These are phyloP conservation scores for Sebastes flavidus DNA, from an alignment of 2,797 vertebrate genomes.

Conservation along the genomic window DNA sequence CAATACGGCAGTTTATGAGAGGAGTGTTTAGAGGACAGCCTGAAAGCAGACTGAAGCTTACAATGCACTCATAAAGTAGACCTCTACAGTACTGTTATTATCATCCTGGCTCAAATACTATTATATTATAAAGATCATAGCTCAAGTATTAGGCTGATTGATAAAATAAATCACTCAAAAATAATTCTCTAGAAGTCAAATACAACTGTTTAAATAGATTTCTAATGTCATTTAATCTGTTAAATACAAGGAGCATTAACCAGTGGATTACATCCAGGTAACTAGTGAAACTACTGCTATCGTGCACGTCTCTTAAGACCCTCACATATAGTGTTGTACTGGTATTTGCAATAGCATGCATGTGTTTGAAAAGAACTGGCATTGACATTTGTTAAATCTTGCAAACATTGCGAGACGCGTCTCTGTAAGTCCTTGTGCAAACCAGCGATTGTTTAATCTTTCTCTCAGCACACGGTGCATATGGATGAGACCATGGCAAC, in stretches of 20 bases:
- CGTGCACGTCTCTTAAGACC: not conserved
- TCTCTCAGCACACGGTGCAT: not conserved
- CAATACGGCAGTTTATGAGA: conserved; percentile 12
- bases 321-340: not conserved
- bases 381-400: not conserved
- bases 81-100: not conserved
- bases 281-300: not conserved
- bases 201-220: not conserved
- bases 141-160: not conserved
- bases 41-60: conserved; percentile 7
- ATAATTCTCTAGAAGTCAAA: not conserved
- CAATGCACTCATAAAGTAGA: not conserved
- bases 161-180: not conserved
- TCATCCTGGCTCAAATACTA: not conserved
- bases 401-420: not conserved
- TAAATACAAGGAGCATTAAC: not conserved
- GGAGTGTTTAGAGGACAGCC: conserved; percentile 6
- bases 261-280: not conserved
- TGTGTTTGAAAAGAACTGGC: not conserved
- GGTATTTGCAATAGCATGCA: not conserved
- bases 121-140: not conserved
- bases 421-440: not conserved
- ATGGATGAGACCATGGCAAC: not conserved
- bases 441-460: not conserved
- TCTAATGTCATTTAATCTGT: not conserved